These are phyloP conservation scores for Australoheros scitulus DNA, from an alignment of 2,113 vertebrate species.

Conservation along the genomic window DNA sequence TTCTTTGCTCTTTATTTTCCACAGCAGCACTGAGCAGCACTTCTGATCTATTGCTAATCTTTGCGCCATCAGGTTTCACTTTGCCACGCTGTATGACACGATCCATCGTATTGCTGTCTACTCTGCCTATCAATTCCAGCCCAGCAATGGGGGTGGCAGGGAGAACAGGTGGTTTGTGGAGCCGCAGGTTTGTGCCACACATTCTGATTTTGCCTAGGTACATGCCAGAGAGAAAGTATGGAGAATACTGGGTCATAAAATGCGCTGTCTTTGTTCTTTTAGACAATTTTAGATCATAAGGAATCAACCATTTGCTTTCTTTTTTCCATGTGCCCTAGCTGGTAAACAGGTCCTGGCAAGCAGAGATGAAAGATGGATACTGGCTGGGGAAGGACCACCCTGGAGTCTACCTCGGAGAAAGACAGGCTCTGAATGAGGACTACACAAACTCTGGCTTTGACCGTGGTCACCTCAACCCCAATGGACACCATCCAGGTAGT, in stretches of 20 bases:
- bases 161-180: conserved; percentile 80
- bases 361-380: conserved; percentile 76
- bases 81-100: conserved; percentile 80
- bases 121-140: conserved; percentile 76
- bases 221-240: not conserved
- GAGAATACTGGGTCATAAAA: not conserved
- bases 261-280: not conserved
- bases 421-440: conserved; percentile 79
- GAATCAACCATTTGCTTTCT: not conserved
- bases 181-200: conserved; percentile 66
- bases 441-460: conserved; percentile 77
- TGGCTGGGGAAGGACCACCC: conserved; percentile 72
- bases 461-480: conserved; percentile 81
- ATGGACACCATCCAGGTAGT: conserved; percentile 78
- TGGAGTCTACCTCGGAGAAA: conserved; percentile 72
- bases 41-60: not conserved
- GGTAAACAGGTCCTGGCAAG: conserved; percentile 71
- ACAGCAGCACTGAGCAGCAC: not conserved
- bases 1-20: not conserved
- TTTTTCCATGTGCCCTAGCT: conserved; percentile 43
- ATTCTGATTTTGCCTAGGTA: not conserved
- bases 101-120: conserved; percentile 75
- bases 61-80: conserved; percentile 66
- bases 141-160: conserved; percentile 75
- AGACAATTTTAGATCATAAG: not conserved